Evolutionary conservation across 64 coral and sea anemone genomes (phyloP), one percentile per base, ranked within the genome.

Genomic region (Stylophora pistillata): DNA sequence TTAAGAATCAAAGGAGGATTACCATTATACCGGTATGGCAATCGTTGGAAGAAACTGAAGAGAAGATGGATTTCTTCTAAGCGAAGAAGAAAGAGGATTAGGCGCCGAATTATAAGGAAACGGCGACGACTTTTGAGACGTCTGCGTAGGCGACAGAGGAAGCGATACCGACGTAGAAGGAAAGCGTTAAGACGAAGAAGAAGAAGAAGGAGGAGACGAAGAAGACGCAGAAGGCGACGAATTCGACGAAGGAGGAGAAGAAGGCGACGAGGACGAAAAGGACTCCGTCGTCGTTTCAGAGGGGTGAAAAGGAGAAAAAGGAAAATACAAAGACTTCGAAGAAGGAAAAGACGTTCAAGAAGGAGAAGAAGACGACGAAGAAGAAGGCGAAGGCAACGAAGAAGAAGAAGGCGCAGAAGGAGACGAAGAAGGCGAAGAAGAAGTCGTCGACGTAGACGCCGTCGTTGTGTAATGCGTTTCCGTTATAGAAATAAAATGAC

Each of bases 391-490:
- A 65, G 80, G 27, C 52, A 62, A 20, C 80, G 37, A 53, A 60
- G 80, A 84, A 84, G 80, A 25, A 68, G 37, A 62, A 52, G 62
- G n/a, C 66, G 31, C 12, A 64, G 80, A 11, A 84, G 80, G 41
- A 33, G 80, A 21, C 34, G 61, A 34, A 30, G 80, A 69, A 84
- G 60, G 54, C 66, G 62, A 34, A 33, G 80, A 25, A 68, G 80
- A 63, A 60, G 62, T 53, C 31, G 62, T 53, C 32, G 80, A 70
- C 66, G 80, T 15, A 68, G 60, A n/a, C 61, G 80, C 13, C 80
- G 80, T 13, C 80, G 60, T 26, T 70, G 60, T 63, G 80, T 84
- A 30, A 84, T 84, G 80, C 30, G 62, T 12, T 84, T 84, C 80
- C 57, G 57, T 2, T 84, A 84, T 23, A 2, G 34, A 7, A 15